Conservation (phyloP, 2,888 invertebrate genomes). For the Lissocephala sabroskyi region DNA sequence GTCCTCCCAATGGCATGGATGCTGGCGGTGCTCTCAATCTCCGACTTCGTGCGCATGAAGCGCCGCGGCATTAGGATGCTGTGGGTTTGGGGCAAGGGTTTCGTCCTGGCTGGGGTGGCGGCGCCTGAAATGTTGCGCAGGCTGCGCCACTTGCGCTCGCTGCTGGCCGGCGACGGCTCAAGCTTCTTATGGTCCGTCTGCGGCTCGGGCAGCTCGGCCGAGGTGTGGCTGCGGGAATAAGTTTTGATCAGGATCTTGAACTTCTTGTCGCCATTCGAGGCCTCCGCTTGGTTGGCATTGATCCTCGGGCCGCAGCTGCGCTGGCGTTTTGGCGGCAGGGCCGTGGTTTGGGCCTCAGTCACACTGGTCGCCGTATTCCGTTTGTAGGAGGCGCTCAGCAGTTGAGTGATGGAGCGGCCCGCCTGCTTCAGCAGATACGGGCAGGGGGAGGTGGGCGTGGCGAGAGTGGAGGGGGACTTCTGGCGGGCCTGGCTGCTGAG, state of each 20-base stretch:
- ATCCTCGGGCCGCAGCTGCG: slow-evolving; percentile 67
- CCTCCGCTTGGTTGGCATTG: slow-evolving; percentile 23
- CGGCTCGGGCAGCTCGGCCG: neutral
- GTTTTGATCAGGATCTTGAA: slow-evolving; percentile 56
- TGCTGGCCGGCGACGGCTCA: slow-evolving; percentile 25
- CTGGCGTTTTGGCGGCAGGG: slow-evolving; percentile 47
- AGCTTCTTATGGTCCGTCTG: slow-evolving; percentile 17
- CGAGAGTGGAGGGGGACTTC: slow-evolving; percentile 15
- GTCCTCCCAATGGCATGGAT: slow-evolving; percentile 57
- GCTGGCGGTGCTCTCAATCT: slow-evolving; percentile 35
- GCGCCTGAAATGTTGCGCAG: slow-evolving; percentile 33
- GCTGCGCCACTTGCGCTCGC: slow-evolving; percentile 49
- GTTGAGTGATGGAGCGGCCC: slow-evolving; percentile 52
- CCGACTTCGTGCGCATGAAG: slow-evolving; percentile 45
- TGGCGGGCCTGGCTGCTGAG: slow-evolving; percentile 10
- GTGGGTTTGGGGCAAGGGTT: slow-evolving; percentile 9
- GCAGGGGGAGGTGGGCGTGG: slow-evolving; percentile 24
- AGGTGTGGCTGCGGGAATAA: slow-evolving; percentile 26
- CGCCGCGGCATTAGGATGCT: slow-evolving; percentile 26
- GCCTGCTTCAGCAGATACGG: slow-evolving; percentile 48
- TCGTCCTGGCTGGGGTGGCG: slow-evolving; percentile 15
- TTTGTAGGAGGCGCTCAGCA: slow-evolving; percentile 38
- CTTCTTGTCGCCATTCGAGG: slow-evolving; percentile 38
- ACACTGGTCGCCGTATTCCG: slow-evolving; percentile 23
- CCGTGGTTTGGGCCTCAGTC: slow-evolving; percentile 13